A percentile compares a stretch with the other conserved stretches of the same genome.
Evolutionary conservation across 2,797 vertebrate species (phyloP).

Genomic region (Gambelia wislizenii): DNA sequence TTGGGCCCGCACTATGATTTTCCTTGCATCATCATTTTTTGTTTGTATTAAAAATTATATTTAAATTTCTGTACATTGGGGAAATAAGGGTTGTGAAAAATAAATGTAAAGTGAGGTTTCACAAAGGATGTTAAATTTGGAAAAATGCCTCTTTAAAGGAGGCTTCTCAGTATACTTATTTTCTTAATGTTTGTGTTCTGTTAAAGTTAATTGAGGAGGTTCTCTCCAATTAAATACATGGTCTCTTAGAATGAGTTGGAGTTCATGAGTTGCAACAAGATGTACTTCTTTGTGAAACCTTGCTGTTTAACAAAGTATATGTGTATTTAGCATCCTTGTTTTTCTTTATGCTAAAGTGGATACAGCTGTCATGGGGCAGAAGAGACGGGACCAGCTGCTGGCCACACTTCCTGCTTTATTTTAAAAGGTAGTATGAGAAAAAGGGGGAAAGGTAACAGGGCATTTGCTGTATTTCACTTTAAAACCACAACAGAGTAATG

Average conservation of each 20-base stretch:
- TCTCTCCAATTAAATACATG: conserved; percentile 45
- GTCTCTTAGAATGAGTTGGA: conserved; percentile 45
- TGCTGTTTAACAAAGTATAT: conserved; percentile 87
- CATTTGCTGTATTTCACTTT: conserved; percentile 78
- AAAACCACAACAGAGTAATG: conserved; percentile 57
- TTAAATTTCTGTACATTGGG: conserved; percentile 79
- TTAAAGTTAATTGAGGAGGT: conserved; percentile 62
- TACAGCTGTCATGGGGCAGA: conserved; percentile 96
- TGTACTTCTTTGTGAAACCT: conserved; percentile 93
- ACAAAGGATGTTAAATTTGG: conserved; percentile 84
- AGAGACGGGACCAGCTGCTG: conserved; percentile 97
- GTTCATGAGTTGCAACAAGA: conserved; percentile 4
- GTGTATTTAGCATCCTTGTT: conserved; percentile 98
- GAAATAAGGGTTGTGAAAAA: conserved; percentile 77
- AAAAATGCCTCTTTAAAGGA: neutral
- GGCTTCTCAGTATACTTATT: neutral
- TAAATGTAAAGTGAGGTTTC: conserved; percentile 92
- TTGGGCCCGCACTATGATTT: conserved; percentile 76
- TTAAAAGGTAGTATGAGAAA: conserved; percentile 98
- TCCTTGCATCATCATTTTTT: conserved; percentile 56
- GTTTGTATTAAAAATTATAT: conserved; percentile 74
- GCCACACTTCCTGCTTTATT: conserved; percentile 97
- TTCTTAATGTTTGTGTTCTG: conserved; percentile 31
- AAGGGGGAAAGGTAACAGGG: conserved; percentile 83
- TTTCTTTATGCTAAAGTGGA: conserved; percentile 99